phyloP scores from a whole-genome alignment of 2,888 invertebrate species.

The Drosophila trichaetosa region DNA sequence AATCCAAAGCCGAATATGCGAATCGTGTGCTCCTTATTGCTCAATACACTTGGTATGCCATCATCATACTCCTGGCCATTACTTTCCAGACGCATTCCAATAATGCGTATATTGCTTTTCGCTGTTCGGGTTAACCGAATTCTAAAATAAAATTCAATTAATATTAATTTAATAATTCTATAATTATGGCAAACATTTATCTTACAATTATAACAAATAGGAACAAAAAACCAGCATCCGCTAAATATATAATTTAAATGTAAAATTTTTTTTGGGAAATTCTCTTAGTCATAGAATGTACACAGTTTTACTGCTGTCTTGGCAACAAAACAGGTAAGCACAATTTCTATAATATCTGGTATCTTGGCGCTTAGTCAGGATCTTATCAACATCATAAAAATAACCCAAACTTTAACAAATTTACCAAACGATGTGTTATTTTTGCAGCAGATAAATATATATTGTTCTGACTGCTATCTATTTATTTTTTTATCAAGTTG shows the following conservation, averaged over 20 bases:
- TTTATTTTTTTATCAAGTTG: background rate
- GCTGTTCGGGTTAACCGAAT: slow-evolving; percentile 16
- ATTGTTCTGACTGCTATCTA: background rate
- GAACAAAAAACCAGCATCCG: background rate
- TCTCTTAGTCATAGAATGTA: background rate
- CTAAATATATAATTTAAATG: background rate
- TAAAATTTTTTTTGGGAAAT: background rate
- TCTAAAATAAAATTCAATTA: slow-evolving; percentile 15
- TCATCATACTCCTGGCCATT: slow-evolving; percentile 51
- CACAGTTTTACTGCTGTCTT: background rate
- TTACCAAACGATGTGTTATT: background rate
- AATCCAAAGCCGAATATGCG: slow-evolving; percentile 91
- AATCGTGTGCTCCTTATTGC: slow-evolving; percentile 87
- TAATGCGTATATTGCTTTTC: slow-evolving; percentile 26
- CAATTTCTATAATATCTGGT: background rate
- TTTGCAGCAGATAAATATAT: background rate
- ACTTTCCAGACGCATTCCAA: slow-evolving; percentile 67
- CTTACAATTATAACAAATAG: background rate
- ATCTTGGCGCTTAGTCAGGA: background rate
- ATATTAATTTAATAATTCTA: background rate
- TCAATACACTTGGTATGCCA: slow-evolving; percentile 90
- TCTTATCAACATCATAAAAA: slow-evolving; percentile 1
- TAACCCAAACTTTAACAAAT: slow-evolving; percentile 1
- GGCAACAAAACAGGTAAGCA: background rate
- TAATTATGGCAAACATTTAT: background rate